A percentile compares a stretch with the other conserved stretches of the same genome.
These are phyloP conservation scores for Dicranocentrus wangi DNA, from an alignment of 2,888 invertebrate genomes.

Conservation along the genomic window DNA sequence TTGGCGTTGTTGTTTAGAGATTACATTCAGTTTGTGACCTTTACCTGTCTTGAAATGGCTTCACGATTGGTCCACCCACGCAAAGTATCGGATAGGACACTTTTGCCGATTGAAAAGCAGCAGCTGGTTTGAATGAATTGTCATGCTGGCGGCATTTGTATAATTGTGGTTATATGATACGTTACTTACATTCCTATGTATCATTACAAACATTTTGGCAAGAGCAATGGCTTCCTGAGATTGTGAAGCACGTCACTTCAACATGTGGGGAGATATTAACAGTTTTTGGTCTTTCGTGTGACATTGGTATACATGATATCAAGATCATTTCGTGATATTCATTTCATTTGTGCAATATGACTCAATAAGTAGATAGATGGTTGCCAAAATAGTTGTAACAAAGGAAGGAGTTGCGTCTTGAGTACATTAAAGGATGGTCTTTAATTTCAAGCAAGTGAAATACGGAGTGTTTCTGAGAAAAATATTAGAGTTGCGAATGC, in stretches of 20 bases:
- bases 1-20: neutral
- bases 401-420: neutral
- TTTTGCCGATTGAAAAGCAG: too few species aligned
- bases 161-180: slow-evolving; percentile 8
- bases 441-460: neutral
- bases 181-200: neutral
- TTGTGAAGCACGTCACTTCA: neutral
- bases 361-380: too few species aligned
- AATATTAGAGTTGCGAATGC: neutral
- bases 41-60: neutral
- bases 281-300: slow-evolving; percentile 3
- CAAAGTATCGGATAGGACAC: too few species aligned
- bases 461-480: neutral
- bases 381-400: neutral
- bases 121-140: neutral
- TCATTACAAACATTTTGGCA: neutral
- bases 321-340: slow-evolving; percentile 2
- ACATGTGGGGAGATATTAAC: slow-evolving; percentile 23
- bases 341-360: neutral
- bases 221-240: neutral
- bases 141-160: slow-evolving; percentile 3
- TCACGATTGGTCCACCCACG: neutral
- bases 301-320: slow-evolving; percentile 4
- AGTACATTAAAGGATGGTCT: neutral
- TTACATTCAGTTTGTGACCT: slow-evolving; percentile 1